Conservation (phyloP, 2,888 invertebrate genomes). For the Hoplodrina ambigua region DNA sequence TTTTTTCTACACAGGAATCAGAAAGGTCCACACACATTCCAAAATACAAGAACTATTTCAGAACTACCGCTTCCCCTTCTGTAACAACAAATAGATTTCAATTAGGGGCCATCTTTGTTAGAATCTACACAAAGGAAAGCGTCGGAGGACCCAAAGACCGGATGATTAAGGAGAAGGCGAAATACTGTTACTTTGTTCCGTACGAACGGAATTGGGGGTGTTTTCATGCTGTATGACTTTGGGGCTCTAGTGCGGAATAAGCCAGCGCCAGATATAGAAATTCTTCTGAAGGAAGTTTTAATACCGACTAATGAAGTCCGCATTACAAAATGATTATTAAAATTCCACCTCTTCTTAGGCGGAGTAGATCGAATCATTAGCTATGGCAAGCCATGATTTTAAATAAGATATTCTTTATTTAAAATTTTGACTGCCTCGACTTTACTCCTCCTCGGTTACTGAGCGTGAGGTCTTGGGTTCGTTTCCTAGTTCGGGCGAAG, state of each 20-base stretch:
- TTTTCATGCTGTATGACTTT: slow-evolving; percentile 48
- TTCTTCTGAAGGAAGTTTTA: neutral
- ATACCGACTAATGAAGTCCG: neutral
- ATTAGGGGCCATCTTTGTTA: slow-evolving; percentile 64
- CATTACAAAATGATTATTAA: too few species aligned
- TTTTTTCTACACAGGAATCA: neutral
- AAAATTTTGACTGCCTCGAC: too few species aligned
- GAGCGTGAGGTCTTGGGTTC: too few species aligned
- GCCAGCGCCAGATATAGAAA: neutral
- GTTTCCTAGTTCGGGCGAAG: too few species aligned
- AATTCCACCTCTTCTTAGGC: too few species aligned
- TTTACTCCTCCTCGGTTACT: too few species aligned
- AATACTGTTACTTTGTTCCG: slow-evolving; percentile 55
- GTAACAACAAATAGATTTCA: slow-evolving; percentile 63
- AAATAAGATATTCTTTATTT: too few species aligned
- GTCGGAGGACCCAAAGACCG: slow-evolving; percentile 59
- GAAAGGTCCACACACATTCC: neutral
- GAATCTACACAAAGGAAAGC: slow-evolving; percentile 64
- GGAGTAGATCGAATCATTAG: too few species aligned
- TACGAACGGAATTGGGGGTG: slow-evolving; percentile 38
- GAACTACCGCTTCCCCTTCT: slow-evolving; percentile 29
- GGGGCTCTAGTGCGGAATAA: neutral
- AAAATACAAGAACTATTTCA: slow-evolving; percentile 39
- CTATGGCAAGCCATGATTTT: too few species aligned
- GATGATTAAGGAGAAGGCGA: slow-evolving; percentile 61